phyloP scores from a whole-genome alignment of 1,140 invertebrate genomes.

The Helicoverpa zea region DNA sequence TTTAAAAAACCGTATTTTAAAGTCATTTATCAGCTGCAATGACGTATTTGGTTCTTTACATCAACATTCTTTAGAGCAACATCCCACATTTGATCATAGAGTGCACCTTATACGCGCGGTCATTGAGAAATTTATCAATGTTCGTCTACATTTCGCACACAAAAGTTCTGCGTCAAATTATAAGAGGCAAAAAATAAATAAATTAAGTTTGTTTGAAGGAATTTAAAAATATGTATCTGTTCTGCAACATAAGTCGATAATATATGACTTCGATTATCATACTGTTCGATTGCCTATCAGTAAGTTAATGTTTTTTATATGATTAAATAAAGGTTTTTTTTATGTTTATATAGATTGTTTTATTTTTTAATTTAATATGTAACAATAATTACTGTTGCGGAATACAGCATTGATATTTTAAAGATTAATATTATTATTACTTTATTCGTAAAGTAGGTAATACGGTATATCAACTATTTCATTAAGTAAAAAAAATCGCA shows the following conservation, averaged over 20 bases:
- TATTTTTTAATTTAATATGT: background rate
- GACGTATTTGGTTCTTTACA: constrained; percentile 36
- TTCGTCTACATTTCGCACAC: constrained; percentile 41
- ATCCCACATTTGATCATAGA: constrained; percentile 18
- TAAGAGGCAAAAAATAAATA: constrained; percentile 47
- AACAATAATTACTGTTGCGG: constrained; percentile 15
- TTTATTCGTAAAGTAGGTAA: constrained; percentile 3
- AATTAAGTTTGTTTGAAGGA: constrained; percentile 47
- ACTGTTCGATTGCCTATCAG: background rate
- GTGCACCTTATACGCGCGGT: constrained; percentile 33
- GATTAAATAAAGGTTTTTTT: background rate
- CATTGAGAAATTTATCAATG: constrained; percentile 38
- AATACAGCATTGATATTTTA: constrained; percentile 1
- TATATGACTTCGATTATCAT: constrained; percentile 1
- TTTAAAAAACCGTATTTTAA: constrained; percentile 40
- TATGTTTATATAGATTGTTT: background rate
- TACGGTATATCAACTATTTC: background rate
- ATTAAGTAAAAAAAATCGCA: background rate
- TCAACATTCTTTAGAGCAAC: constrained; percentile 45
- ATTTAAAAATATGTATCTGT: constrained; percentile 16
- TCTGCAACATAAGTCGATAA: constrained; percentile 10
- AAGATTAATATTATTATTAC: background rate
- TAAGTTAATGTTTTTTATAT: constrained; percentile 1
- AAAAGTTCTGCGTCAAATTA: background rate
- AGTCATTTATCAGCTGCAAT: constrained; percentile 33